These are phyloP conservation scores for Heteronetta atricapilla DNA, from an alignment of 2,113 vertebrate genomes.

Conservation along the genomic window DNA sequence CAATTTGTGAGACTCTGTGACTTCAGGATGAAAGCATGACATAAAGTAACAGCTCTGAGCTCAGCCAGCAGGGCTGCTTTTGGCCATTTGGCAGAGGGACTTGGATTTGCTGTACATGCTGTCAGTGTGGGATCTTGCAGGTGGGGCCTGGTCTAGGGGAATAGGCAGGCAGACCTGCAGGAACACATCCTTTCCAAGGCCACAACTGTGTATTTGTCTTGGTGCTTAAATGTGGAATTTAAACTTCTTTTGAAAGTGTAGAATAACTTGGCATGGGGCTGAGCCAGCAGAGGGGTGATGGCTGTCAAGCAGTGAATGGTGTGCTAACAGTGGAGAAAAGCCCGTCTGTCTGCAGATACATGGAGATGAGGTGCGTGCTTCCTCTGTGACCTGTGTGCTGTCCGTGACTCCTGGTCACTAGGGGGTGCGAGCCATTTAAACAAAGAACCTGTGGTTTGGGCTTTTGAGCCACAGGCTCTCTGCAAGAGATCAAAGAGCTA, in stretches of 20 bases:
- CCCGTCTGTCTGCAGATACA: not conserved
- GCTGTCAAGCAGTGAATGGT: not conserved
- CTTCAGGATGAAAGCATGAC: not conserved
- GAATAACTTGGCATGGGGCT: not conserved
- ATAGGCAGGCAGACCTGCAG: not conserved
- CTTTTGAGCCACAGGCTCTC: not conserved
- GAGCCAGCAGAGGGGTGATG: not conserved
- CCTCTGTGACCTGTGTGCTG: fast-evolving
- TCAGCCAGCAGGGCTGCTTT: not conserved
- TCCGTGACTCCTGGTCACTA: fast-evolving
- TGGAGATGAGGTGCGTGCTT: not conserved
- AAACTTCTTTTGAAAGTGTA: not conserved
- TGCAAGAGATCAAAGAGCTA: not conserved
- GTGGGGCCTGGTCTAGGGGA: not conserved
- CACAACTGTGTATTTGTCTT: not conserved
- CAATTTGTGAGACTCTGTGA: not conserved
- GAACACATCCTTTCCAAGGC: not conserved
- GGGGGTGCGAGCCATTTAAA: fast-evolving
- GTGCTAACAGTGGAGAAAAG: not conserved
- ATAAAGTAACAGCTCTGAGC: not conserved
- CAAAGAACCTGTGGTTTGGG: not conserved
- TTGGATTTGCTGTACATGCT: not conserved
- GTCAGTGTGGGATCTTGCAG: not conserved
- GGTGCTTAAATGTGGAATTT: not conserved
- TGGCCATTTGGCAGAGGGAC: not conserved